Percentiles rank a stretch among this genome's conserved stretches.
Evolutionary conservation across 1,140 invertebrate genomes (phyloP).

Genomic region (Drosophila nasuta): DNA sequence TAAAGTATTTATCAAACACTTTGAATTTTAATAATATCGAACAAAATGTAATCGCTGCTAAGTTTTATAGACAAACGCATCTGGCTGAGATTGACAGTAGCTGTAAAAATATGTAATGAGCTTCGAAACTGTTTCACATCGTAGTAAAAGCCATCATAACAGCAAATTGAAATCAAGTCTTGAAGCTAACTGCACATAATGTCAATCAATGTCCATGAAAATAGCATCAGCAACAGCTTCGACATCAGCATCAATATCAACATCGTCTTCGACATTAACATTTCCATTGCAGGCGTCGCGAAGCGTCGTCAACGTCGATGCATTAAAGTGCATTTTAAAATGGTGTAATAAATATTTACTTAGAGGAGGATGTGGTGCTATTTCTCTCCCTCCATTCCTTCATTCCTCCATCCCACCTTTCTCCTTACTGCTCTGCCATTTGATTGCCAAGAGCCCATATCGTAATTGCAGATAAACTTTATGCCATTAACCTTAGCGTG

Average conservation of each 20-base stretch:
- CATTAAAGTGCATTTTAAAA: constrained; percentile 79
- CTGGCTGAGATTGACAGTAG: background rate
- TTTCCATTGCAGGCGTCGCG: background rate
- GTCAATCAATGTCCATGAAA: constrained; percentile 26
- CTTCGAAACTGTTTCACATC: constrained; percentile 4
- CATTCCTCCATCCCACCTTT: constrained; percentile 29
- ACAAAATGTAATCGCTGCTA: background rate
- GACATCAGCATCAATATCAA: constrained; percentile 1
- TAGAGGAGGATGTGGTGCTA: constrained; percentile 1
- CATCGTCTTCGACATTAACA: background rate
- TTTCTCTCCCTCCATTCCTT: constrained; percentile 23
- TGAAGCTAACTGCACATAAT: constrained; percentile 13
- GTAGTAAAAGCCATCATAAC: constrained; percentile 17
- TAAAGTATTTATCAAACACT: too few relatives aligned
- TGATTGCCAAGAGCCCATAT: constrained; percentile 69
- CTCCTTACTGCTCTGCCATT: background rate
- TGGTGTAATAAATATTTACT: constrained; percentile 79
- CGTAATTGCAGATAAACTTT: constrained; percentile 83
- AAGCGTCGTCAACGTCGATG: constrained; percentile 34
- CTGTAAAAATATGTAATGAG: constrained; percentile 7
- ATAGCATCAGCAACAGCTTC: constrained; percentile 5
- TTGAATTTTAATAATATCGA: background rate
- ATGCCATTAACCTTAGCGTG: constrained; percentile 77
- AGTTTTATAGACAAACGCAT: background rate
- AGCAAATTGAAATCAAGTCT: constrained; percentile 31